These are phyloP conservation scores for Neosilurus hyrtlii DNA, from an alignment of 2,797 vertebrate species.

Conservation along the genomic window DNA sequence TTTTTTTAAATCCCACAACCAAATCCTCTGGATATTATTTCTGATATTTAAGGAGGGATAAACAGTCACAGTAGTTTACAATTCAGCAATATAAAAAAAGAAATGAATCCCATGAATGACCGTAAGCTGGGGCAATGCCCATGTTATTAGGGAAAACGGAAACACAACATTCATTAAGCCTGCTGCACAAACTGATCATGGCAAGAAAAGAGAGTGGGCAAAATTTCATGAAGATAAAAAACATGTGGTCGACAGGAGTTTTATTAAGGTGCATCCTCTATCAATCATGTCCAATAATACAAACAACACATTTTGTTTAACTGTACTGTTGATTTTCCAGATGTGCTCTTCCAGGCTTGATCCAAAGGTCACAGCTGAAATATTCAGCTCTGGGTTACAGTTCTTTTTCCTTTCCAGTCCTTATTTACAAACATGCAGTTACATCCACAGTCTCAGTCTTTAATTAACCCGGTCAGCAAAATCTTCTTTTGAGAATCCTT, in stretches of 20 bases:
- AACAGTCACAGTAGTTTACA: slow-evolving; percentile 15
- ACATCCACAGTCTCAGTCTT: slow-evolving; percentile 16
- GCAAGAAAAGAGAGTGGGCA: slow-evolving; percentile 2
- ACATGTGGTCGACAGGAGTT: slow-evolving; percentile 3
- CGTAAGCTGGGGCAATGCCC: background rate
- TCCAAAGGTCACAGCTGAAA: background rate
- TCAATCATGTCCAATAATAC: slow-evolving; percentile 7
- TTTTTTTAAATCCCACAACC: slow-evolving; percentile 23
- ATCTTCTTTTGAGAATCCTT: slow-evolving; percentile 61
- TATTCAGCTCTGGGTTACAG: background rate
- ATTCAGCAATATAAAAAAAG: background rate
- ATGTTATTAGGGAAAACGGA: background rate
- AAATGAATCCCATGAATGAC: background rate
- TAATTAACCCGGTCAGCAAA: slow-evolving; percentile 59
- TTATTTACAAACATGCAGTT: slow-evolving; percentile 24
- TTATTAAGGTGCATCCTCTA: slow-evolving; percentile 28
- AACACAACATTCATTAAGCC: background rate
- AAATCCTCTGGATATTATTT: background rate
- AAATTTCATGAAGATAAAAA: slow-evolving; percentile 21
- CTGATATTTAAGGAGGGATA: background rate
- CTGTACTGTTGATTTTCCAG: background rate
- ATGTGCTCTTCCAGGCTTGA: background rate
- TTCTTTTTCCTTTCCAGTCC: slow-evolving; percentile 14
- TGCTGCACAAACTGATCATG: background rate
- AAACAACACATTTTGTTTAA: background rate